Evolutionary conservation across 2,113 vertebrate species (phyloP).

Genomic region (Trochalopteron elliotii): DNA sequence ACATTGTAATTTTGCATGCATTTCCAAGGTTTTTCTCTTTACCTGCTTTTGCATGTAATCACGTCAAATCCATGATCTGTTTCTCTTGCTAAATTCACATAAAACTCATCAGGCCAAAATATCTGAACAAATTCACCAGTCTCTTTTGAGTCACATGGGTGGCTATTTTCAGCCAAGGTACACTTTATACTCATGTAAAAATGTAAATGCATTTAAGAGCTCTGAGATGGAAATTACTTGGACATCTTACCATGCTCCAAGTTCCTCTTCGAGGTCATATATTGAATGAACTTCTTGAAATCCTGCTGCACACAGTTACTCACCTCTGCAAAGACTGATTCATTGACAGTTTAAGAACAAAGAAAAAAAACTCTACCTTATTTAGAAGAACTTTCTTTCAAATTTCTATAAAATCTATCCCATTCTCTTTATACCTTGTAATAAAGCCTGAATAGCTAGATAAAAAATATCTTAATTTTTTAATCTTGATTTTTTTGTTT

Average conservation of each 20-base stretch:
- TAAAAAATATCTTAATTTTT: background rate
- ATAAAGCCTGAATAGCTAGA: background rate
- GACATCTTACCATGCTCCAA: background rate
- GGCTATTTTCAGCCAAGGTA: background rate
- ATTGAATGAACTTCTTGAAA: background rate
- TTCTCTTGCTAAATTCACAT: background rate
- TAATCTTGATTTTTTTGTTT: background rate
- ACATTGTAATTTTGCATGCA: background rate
- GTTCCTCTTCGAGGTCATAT: background rate
- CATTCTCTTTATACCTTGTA: background rate
- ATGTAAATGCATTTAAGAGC: background rate
- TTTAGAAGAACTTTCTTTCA: background rate
- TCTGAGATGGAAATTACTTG: background rate
- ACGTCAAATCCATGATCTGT: background rate
- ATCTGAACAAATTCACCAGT: background rate
- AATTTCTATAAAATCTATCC: background rate
- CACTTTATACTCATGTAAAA: background rate
- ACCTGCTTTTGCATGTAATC: background rate
- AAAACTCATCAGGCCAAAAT: background rate
- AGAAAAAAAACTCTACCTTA: accelerated
- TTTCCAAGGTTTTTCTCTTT: slow-evolving; percentile 3
- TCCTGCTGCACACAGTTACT: background rate
- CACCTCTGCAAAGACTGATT: background rate
- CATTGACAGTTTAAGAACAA: background rate
- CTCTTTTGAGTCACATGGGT: background rate